These are phyloP conservation scores for Pogonophryne albipinna DNA, from an alignment of 2,797 vertebrate genomes.

Conservation along the genomic window DNA sequence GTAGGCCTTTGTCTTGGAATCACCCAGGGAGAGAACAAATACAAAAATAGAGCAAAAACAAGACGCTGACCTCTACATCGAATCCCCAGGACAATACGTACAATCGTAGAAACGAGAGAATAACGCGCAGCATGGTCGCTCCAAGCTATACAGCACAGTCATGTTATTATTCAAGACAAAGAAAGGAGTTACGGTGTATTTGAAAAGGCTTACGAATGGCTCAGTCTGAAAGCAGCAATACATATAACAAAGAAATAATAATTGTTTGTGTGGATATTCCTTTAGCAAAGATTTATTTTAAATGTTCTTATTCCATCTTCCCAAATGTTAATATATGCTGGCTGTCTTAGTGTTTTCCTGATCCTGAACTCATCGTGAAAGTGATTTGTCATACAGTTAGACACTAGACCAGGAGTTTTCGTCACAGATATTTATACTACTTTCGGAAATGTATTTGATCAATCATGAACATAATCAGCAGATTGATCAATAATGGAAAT, in stretches of 20 bases:
- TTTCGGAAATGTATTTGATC: neutral
- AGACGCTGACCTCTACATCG: slow-evolving; percentile 30
- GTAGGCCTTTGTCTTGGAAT: slow-evolving; percentile 34
- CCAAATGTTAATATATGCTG: neutral
- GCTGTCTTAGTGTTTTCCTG: neutral
- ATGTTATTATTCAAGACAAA: neutral
- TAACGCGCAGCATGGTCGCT: slow-evolving; percentile 4
- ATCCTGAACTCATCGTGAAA: neutral
- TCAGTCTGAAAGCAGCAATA: neutral
- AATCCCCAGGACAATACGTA: slow-evolving; percentile 29
- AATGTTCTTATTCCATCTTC: neutral
- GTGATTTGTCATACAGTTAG: neutral
- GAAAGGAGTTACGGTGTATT: neutral
- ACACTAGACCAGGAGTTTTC: neutral
- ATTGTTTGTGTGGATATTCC: too few species aligned
- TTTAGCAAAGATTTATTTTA: neutral
- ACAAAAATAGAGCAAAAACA: slow-evolving; percentile 47
- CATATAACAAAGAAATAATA: neutral
- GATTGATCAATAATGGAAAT: too few species aligned
- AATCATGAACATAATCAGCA: neutral
- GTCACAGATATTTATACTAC: neutral
- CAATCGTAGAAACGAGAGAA: slow-evolving; percentile 34
- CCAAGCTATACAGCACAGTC: neutral
- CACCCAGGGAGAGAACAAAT: slow-evolving; percentile 4
- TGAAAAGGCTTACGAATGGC: neutral